A percentile compares a stretch with the other conserved stretches of the same genome.
These are phyloP conservation scores for Pegoplata infirma DNA, from an alignment of 2,888 invertebrate species.

Conservation along the genomic window DNA sequence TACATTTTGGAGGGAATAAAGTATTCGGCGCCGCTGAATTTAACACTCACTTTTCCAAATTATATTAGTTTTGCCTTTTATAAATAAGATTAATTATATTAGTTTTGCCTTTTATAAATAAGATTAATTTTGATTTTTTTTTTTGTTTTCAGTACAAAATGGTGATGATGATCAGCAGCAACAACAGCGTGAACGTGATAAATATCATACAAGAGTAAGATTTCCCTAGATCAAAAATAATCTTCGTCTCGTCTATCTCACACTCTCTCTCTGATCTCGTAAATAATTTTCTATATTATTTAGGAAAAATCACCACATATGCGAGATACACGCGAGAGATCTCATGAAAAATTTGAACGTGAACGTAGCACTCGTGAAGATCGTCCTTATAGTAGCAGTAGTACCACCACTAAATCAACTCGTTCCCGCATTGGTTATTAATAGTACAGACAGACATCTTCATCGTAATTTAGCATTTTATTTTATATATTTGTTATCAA, in stretches of 20 bases:
- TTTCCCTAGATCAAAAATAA: constrained; percentile 47
- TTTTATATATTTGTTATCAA: not conserved
- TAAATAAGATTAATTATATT: too few relatives aligned
- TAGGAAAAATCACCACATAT: constrained; percentile 90
- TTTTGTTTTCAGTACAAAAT: constrained; percentile 82
- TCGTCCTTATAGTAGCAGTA: constrained; percentile 84
- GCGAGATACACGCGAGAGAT: constrained; percentile 83
- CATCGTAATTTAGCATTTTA: constrained; percentile 38
- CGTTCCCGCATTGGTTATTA: constrained; percentile 74
- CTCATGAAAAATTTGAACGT: constrained; percentile 85
- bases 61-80: too few relatives aligned
- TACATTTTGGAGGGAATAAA: too few relatives aligned
- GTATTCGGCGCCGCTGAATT: too few relatives aligned
- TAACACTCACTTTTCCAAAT: too few relatives aligned
- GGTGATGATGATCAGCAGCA: constrained; percentile 85
- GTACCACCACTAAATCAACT: constrained; percentile 73
- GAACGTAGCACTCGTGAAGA: constrained; percentile 72
- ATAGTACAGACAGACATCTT: too few relatives aligned
- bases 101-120: too few relatives aligned
- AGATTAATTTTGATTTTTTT: too few relatives aligned
- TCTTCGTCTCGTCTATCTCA: constrained; percentile 25
- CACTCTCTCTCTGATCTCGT: not conserved
- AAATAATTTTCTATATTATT: constrained; percentile 45
- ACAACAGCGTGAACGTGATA: constrained; percentile 84
- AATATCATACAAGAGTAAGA: constrained; percentile 87